Base-by-base conservation (phyloP, 1,140 invertebrate genomes). In the Spodoptera litura region DNA sequence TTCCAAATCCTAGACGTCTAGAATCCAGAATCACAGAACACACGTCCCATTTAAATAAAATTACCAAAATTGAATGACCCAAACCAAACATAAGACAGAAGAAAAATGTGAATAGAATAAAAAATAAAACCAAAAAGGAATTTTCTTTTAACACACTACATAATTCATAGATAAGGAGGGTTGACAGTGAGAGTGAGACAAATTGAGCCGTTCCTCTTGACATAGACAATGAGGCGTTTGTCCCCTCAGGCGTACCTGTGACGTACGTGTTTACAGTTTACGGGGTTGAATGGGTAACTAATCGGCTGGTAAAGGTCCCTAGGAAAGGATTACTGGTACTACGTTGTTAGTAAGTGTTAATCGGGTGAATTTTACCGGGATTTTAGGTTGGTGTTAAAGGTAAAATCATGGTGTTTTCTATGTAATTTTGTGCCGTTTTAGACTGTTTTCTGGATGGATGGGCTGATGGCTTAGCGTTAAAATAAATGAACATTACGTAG, bases 201-300 rank as follows among this genome's bases (percentile, higher is more conserved):
- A 88, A 85, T 88, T 85, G 85, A 79, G 70, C 79, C 64, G 78
- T 72, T 85, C 79, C 76, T 66, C 75, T 70, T 73, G 49, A 82
- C 81, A 83, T 84, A 83, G 86, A 85, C 84, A 88, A 86, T 88
- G 83, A 87, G 78, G 82, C 82, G 81, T 80, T 79, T 78, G 51
- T 15, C 59, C 80, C 58, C 61, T n/a, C 59, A 51, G 62, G 64
- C 55, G 31, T 62, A 38, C 56, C 35, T 59, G 15, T 31, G 25
- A 13, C 20, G 56, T 68, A 25, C 78, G 68, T 79, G 73, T 80
- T 75, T 75, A 53, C 78, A 61, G 25, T 15, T 13, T 71, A 52
- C 35, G 53, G 66, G 78, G n/a, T 59, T 78, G 70, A 74, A 70
- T 70, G 68, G 75, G 76, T 61, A 74, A 64, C 77, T 73, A 81